A percentile compares a stretch with the other conserved stretches of the same genome.
phyloP scores from a whole-genome alignment of 2,113 vertebrate genomes.

The Tretioscincus oriximinensis region DNA sequence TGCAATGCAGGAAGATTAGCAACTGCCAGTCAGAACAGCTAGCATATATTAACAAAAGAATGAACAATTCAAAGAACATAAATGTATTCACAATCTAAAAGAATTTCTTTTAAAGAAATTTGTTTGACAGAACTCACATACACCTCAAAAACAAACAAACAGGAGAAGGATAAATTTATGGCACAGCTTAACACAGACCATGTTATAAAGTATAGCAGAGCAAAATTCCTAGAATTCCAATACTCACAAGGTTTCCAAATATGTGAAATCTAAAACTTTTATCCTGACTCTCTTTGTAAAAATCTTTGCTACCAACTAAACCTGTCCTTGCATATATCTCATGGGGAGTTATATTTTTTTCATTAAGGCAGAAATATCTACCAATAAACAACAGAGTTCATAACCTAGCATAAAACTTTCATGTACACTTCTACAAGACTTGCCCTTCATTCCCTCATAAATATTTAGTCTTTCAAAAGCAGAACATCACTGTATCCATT shows the following conservation, averaged over 20 bases:
- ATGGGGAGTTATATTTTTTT: background rate
- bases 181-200: conserved; percentile 3
- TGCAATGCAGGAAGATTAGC: background rate
- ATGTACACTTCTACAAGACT: background rate
- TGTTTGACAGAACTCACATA: background rate
- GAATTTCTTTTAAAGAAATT: background rate
- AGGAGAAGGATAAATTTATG: background rate
- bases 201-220: background rate
- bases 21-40: background rate
- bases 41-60: background rate
- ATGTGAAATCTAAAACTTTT: conserved; percentile 23
- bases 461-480: fast-evolving
- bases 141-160: background rate
- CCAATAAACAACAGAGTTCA: background rate
- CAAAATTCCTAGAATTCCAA: conserved; percentile 64
- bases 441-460: background rate
- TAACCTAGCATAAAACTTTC: background rate
- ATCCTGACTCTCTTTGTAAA: background rate
- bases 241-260: conserved; percentile 1
- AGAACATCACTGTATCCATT: fast-evolving
- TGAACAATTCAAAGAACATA: background rate
- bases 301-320: background rate
- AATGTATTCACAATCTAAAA: background rate
- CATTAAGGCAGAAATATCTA: background rate
- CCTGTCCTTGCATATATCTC: background rate